Evolutionary conservation across 1,140 invertebrate genomes (phyloP).

Genomic region (Lysiphlebus fabarum): DNA sequence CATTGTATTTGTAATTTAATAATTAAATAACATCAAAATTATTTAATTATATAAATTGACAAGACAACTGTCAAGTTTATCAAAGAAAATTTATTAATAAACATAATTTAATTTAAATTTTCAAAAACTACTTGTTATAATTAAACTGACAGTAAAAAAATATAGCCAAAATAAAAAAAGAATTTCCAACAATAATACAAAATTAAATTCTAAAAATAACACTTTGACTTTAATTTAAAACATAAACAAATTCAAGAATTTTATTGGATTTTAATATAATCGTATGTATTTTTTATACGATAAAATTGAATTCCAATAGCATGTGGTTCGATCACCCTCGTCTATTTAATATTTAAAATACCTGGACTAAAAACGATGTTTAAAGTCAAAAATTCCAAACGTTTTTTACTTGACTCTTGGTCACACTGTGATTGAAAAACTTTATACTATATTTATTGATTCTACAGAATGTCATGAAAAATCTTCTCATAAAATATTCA

Average conservation of each 20-base stretch:
- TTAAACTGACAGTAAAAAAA: too few relatives aligned
- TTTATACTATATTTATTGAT: not conserved
- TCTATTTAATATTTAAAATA: constrained; percentile 41
- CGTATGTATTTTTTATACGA: constrained; percentile 31
- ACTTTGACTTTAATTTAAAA: too few relatives aligned
- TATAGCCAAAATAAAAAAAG: too few relatives aligned
- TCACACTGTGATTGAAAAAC: constrained; percentile 22
- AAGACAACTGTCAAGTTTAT: too few relatives aligned
- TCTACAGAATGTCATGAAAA: not conserved
- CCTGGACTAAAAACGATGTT: constrained; percentile 10
- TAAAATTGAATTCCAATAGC: constrained; percentile 47
- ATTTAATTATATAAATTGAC: too few relatives aligned
- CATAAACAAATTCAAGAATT: constrained; percentile 36
- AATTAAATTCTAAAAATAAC: too few relatives aligned
- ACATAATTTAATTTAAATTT: too few relatives aligned
- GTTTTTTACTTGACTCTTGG: constrained; percentile 16
- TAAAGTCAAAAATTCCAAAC: constrained; percentile 31
- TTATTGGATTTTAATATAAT: constrained; percentile 46
- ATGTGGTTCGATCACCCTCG: constrained; percentile 38
- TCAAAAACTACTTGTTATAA: too few relatives aligned
- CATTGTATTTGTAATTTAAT: too few relatives aligned
- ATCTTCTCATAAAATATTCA: not conserved
- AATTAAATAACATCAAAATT: too few relatives aligned
- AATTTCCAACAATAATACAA: too few relatives aligned
- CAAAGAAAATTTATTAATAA: too few relatives aligned